Evolutionary conservation across 2,113 vertebrate genomes (phyloP).

Genomic region (Alces alces): DNA sequence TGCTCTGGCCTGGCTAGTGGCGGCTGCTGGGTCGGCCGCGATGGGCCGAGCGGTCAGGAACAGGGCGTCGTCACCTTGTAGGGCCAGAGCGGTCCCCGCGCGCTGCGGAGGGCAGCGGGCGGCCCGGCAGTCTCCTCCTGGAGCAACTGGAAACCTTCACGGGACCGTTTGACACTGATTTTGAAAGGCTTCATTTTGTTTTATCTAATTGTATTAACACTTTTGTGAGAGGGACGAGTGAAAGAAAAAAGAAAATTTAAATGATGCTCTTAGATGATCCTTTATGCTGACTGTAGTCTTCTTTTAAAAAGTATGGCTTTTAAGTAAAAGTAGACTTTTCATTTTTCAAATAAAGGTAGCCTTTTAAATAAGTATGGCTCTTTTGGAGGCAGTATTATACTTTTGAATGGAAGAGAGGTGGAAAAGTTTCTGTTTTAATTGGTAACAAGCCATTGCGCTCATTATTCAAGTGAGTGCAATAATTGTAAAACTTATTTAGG

Average conservation of each 20-base stretch:
- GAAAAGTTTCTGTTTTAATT: background rate
- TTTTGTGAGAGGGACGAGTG: background rate
- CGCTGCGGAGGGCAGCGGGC: background rate
- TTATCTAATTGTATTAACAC: background rate
- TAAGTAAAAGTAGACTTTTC: background rate
- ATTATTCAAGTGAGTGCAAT: background rate
- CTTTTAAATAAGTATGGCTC: background rate
- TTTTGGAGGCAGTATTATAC: background rate
- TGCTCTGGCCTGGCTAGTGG: background rate
- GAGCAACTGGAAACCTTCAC: accelerated
- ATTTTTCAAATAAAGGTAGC: background rate
- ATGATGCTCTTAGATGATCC: background rate
- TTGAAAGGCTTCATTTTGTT: background rate
- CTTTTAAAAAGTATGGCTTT: background rate
- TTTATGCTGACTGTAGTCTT: background rate
- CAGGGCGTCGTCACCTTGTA: background rate
- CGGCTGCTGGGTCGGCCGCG: accelerated
- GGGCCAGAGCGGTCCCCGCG: accelerated
- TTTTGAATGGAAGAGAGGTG: background rate
- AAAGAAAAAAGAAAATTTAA: background rate
- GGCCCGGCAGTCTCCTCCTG: background rate
- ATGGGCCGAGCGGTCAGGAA: background rate
- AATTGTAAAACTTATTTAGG: background rate
- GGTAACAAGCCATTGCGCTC: background rate
- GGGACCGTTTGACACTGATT: accelerated